phyloP scores from a whole-genome alignment of 2,113 vertebrate genomes.

The Pipa parva region DNA sequence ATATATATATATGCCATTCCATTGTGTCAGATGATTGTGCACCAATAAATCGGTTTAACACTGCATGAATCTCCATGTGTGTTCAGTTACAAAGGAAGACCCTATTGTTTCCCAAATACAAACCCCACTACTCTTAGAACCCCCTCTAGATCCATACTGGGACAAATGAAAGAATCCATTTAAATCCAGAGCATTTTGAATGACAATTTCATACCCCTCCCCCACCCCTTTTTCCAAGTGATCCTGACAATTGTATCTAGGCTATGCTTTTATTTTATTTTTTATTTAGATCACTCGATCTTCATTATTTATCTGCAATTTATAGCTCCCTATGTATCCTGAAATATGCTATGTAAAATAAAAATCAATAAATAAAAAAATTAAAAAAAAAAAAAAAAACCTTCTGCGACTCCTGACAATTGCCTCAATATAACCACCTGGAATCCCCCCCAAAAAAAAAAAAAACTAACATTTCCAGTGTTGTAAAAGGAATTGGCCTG shows the following conservation, averaged over 20 bases:
- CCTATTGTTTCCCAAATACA: conserved; percentile 52
- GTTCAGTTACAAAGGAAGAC: conserved; percentile 45
- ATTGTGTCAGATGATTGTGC: conserved; percentile 57
- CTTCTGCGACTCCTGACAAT: conserved; percentile 43
- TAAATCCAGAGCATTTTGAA: conserved; percentile 28
- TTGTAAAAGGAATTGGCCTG: no score
- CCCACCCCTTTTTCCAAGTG: conserved; percentile 12
- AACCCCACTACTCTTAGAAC: conserved; percentile 53
- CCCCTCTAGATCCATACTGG: conserved; percentile 12
- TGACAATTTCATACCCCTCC: conserved; percentile 27
- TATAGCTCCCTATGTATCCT: conserved; percentile 32
- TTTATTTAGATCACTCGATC: conserved; percentile 22
- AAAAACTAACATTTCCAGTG: no score
- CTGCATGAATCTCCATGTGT: conserved; percentile 58
- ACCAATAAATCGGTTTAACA: conserved; percentile 58
- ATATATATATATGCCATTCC: conserved; percentile 56
- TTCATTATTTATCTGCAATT: conserved; percentile 38
- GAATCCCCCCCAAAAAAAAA: conserved; percentile 40
- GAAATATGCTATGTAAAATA: conserved; percentile 40
- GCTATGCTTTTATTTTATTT: no score
- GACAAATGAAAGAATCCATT: conserved; percentile 41
- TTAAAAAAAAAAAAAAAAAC: no score
- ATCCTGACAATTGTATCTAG: conserved; percentile 48
- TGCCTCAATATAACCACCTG: conserved; percentile 49
- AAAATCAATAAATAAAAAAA: neutral